A percentile compares a stretch with the other conserved stretches of the same genome.
Conservation (phyloP, 2,888 invertebrate genomes). For the Sylvicola cinctus region DNA sequence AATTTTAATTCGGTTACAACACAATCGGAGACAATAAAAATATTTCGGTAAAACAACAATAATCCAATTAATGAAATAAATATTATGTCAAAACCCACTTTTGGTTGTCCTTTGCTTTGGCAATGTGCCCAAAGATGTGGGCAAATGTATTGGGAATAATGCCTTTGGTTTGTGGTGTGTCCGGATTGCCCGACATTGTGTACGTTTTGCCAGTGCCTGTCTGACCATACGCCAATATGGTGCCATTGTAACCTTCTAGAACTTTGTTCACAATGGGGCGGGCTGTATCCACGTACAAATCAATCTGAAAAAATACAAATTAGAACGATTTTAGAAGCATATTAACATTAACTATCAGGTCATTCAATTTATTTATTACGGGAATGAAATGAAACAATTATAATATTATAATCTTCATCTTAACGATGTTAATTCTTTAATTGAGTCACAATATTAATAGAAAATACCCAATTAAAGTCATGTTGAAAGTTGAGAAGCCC, state of each 20-base stretch:
- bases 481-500: too few relatives aligned
- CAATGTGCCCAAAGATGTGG: constrained; percentile 94
- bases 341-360: neutral
- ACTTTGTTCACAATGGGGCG: constrained; percentile 88
- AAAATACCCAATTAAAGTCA: too few relatives aligned
- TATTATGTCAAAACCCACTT: constrained; percentile 32
- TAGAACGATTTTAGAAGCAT: neutral
- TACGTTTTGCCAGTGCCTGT: constrained; percentile 97
- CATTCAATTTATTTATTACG: neutral
- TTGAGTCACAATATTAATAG: too few relatives aligned
- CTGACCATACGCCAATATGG: constrained; percentile 76
- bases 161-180: constrained; percentile 74
- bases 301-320: constrained; percentile 36
- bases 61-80: neutral
- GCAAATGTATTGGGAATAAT: constrained; percentile 99
- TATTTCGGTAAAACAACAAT: neutral
- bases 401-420: too few relatives aligned
- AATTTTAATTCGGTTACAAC: neutral
- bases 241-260: constrained; percentile 90
- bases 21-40: neutral
- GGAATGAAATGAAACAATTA: constrained; percentile 1
- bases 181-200: constrained; percentile 88
- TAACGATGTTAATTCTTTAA: too few relatives aligned
- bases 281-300: constrained; percentile 90
- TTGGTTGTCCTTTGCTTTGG: constrained; percentile 76